Base-by-base conservation (phyloP, 2,888 invertebrate species). In the Sphaerophoria taeniata region DNA sequence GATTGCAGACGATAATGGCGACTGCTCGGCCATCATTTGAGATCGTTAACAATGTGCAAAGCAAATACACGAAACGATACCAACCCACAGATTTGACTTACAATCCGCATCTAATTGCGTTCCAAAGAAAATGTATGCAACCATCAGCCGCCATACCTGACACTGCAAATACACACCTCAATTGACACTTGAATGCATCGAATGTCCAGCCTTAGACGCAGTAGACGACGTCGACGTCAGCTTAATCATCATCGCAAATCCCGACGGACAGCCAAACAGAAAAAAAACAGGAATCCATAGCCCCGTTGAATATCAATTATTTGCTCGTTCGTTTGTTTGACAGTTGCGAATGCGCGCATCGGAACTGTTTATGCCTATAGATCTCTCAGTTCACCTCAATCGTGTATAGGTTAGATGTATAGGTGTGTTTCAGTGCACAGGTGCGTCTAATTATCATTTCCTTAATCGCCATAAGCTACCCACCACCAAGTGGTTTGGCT, bases 401-500 rank as follows among this genome's bases (percentile, higher is more conserved):
- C 49, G 36, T 36, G 5, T 56, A 36, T 63, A 24, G 5, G 33
- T 47, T 31, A 67, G 67, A 67, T 51, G 58, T 33, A 49, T 49
- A 49, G 16, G 9, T 6, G 3, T 56, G 51, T 47, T 67, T 31
- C 67, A 45, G 43, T 55, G 73, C 84, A 81, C 85, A 85, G 85
- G 85, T 85, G 85, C 85, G 81, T 85, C 85, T 85, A 77, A 85
- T 85, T 85, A 85, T 77, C 76, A 85, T 85, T 85, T 85, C 85
- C 85, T 85, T 81, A 81, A 85, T 85, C 85, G 81, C 81, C 81
- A 85, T 85, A 85, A 85, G 85, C 80, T 77, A 85, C 80, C 84
- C 84, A 72, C 84, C 84, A 72, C 69, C 85, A 56, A 70, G 67
- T 67, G 47, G 58, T 55, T 72, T 67, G 69, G 69, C 34, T 53